Evolutionary conservation across 2,888 invertebrate genomes (phyloP).

Genomic region (Drosophila dives): DNA sequence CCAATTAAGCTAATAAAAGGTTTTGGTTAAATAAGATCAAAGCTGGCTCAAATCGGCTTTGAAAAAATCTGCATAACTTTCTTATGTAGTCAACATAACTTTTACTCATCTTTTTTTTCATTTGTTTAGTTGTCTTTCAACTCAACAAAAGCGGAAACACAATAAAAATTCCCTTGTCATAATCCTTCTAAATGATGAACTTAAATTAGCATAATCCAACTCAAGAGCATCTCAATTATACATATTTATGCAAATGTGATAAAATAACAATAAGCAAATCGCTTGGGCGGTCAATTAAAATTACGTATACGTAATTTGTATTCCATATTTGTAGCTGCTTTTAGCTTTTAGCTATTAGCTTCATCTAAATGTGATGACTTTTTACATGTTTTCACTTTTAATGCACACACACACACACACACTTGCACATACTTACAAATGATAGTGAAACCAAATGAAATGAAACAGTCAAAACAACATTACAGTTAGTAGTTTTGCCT

Average conservation of each 20-base stretch:
- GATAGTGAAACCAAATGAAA: slow-evolving; percentile 71
- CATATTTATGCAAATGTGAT: slow-evolving; percentile 48
- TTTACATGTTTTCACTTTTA: slow-evolving; percentile 77
- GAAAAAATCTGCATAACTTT: slow-evolving; percentile 53
- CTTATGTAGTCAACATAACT: slow-evolving; percentile 47
- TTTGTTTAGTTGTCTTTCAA: background rate
- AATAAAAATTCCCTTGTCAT: slow-evolving; percentile 5
- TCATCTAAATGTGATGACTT: slow-evolving; percentile 57
- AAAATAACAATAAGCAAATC: slow-evolving; percentile 52
- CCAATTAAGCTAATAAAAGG: slow-evolving; percentile 16
- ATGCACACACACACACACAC: slow-evolving; percentile 48
- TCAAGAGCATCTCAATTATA: slow-evolving; percentile 12
- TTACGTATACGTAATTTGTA: slow-evolving; percentile 80
- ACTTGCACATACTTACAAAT: slow-evolving; percentile 22
- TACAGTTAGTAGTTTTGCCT: slow-evolving; percentile 73
- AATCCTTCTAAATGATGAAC: slow-evolving; percentile 51
- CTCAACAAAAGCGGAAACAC: background rate
- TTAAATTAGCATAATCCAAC: slow-evolving; percentile 52
- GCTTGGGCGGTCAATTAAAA: slow-evolving; percentile 74
- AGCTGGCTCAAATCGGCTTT: slow-evolving; percentile 30
- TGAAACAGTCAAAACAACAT: slow-evolving; percentile 71
- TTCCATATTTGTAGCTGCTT: slow-evolving; percentile 56
- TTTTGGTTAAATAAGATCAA: slow-evolving; percentile 38
- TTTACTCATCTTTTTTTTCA: slow-evolving; percentile 35
- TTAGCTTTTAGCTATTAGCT: slow-evolving; percentile 6